Evolutionary conservation across 2,113 vertebrate genomes (phyloP).

Genomic region (Amazona guildingii): DNA sequence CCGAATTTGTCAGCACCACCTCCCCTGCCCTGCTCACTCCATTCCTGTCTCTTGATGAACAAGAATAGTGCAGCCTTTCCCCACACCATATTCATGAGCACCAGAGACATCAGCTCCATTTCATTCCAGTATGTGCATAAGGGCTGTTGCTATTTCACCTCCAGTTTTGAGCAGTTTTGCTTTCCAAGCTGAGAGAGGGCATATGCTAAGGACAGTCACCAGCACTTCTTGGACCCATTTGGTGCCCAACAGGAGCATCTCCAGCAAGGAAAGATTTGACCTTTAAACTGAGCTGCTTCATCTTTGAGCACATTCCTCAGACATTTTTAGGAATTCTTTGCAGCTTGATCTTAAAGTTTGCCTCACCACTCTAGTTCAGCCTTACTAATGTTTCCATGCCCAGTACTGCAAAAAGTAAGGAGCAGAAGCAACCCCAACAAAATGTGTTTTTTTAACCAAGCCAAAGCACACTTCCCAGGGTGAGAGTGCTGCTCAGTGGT

Average conservation of each 20-base stretch:
- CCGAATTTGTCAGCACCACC: neutral
- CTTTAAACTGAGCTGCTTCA: neutral
- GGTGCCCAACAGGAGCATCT: neutral
- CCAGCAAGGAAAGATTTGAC: neutral
- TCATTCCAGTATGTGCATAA: neutral
- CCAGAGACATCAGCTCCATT: neutral
- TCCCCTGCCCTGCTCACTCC: neutral
- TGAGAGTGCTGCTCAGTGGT: too few relatives aligned
- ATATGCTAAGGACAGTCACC: accelerated
- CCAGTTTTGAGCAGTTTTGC: neutral
- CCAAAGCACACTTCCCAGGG: neutral
- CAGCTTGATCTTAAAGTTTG: neutral
- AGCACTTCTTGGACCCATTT: neutral
- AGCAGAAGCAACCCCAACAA: neutral
- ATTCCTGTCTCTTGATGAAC: accelerated
- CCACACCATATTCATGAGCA: accelerated
- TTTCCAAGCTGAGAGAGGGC: neutral
- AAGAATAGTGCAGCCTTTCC: accelerated
- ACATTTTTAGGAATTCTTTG: neutral
- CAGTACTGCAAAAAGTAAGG: neutral
- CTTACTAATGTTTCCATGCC: neutral
- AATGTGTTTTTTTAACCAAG: neutral
- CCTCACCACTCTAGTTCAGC: neutral
- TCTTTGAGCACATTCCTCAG: neutral
- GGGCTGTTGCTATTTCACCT: neutral